These are phyloP conservation scores for Acronicta aceris DNA, from an alignment of 2,888 invertebrate genomes.

Conservation along the genomic window DNA sequence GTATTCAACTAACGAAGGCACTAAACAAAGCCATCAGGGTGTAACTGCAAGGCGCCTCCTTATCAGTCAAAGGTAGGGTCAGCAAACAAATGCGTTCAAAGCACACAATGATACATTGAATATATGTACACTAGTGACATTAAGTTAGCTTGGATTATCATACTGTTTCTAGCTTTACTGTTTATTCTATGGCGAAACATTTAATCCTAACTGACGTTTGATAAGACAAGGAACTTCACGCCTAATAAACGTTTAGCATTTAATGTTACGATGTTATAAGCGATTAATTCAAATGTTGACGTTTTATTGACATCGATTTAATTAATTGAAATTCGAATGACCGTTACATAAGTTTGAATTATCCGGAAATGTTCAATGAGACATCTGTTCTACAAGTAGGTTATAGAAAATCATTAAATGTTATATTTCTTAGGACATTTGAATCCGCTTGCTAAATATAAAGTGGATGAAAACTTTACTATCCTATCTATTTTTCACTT, in stretches of 20 bases:
- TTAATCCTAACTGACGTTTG: constrained; percentile 43
- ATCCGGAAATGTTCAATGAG: background rate
- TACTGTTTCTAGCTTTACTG: constrained; percentile 57
- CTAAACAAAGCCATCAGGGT: constrained; percentile 45
- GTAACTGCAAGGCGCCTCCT: constrained; percentile 65
- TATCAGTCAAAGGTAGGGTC: constrained; percentile 86
- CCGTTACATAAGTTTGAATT: background rate
- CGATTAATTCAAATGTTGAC: background rate
- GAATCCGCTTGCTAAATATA: too few relatives aligned
- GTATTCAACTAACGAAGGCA: constrained; percentile 28
- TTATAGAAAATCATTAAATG: too few relatives aligned
- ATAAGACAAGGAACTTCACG: constrained; percentile 40
- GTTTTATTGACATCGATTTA: constrained; percentile 2
- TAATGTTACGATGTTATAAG: background rate
- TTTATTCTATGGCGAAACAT: constrained; percentile 45
- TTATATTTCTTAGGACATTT: too few relatives aligned
- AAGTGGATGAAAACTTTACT: too few relatives aligned
- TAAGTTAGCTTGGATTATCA: constrained; percentile 52
- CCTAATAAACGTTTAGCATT: constrained; percentile 5
- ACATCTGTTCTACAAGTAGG: background rate
- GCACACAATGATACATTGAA: constrained; percentile 55
- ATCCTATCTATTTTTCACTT: too few relatives aligned
- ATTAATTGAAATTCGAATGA: background rate
- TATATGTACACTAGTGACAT: constrained; percentile 44
- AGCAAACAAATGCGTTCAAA: constrained; percentile 67